A percentile compares a stretch with the other conserved stretches of the same genome.
Evolutionary conservation across 2,797 vertebrate genomes (phyloP).

Genomic region (Poeciliopsis turneri): DNA sequence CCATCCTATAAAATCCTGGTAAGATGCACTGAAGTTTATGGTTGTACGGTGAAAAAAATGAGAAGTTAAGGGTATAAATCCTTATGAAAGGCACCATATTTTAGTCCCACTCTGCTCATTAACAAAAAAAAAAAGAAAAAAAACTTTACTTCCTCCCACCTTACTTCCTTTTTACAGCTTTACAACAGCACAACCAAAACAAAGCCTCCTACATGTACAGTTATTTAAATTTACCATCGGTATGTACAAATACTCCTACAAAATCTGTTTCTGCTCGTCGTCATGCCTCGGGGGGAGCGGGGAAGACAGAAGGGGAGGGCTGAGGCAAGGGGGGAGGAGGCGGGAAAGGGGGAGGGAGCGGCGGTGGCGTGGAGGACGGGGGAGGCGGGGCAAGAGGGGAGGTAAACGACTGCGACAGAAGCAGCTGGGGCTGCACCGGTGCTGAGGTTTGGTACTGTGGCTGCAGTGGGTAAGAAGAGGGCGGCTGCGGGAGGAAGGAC

Average conservation of each 20-base stretch:
- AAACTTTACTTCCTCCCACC: slow-evolving; percentile 2
- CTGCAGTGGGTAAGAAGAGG: slow-evolving; percentile 49
- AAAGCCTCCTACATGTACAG: slow-evolving; percentile 73
- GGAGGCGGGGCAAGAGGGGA: slow-evolving; percentile 41
- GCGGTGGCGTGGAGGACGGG: slow-evolving; percentile 28
- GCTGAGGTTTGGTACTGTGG: slow-evolving; percentile 55
- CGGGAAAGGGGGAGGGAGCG: slow-evolving; percentile 28
- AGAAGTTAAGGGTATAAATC: not conserved
- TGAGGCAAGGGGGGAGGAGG: slow-evolving; percentile 49
- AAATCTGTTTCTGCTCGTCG: slow-evolving; percentile 87
- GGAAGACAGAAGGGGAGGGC: slow-evolving; percentile 37
- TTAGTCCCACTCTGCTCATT: slow-evolving; percentile 37
- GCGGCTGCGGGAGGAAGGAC: slow-evolving; percentile 40
- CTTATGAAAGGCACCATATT: slow-evolving; percentile 8
- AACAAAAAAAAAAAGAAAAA: slow-evolving; percentile 20
- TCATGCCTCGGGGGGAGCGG: slow-evolving; percentile 77
- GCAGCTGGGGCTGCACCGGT: slow-evolving; percentile 31
- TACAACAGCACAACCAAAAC: slow-evolving; percentile 65
- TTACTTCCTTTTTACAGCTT: slow-evolving; percentile 53
- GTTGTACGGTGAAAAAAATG: not conserved
- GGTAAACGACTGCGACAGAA: slow-evolving; percentile 41
- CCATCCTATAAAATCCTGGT: not conserved
- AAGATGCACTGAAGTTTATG: not conserved
- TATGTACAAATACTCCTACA: slow-evolving; percentile 86
- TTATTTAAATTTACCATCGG: slow-evolving; percentile 77